These are phyloP conservation scores for Bolinopsis microptera DNA, from an alignment of 37 sponge, comb jelly and placozoan species.

Conservation along the genomic window DNA sequence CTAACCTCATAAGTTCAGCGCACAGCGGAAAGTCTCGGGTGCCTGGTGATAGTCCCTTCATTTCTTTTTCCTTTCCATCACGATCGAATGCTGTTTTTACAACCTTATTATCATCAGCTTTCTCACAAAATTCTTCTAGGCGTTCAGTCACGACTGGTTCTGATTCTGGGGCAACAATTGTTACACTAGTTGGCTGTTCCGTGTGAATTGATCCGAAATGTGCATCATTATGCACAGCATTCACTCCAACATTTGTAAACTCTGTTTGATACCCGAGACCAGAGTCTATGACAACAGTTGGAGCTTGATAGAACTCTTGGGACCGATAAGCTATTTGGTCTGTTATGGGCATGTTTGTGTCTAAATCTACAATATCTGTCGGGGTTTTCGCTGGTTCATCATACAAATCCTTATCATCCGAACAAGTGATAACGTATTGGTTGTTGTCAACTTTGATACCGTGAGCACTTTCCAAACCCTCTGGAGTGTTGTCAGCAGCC, in stretches of 20 bases:
- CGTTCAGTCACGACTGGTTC: too few species aligned
- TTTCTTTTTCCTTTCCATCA: too few species aligned
- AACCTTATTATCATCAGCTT: too few species aligned
- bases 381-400: constrained; percentile 2
- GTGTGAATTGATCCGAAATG: too few species aligned
- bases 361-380: not conserved
- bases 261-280: constrained; percentile 1
- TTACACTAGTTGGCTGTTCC: too few species aligned
- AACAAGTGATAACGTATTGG: too few species aligned
- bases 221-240: not conserved
- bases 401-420: not conserved
- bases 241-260: not conserved
- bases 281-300: not conserved
- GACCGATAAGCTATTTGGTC: not conserved
- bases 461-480: not conserved
- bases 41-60: too few species aligned
- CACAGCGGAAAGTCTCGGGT: too few species aligned
- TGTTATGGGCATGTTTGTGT: constrained; percentile 1
- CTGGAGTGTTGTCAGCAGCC: not conserved
- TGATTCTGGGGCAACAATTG: too few species aligned
- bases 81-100: too few species aligned
- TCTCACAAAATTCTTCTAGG: too few species aligned
- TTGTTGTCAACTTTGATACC: not conserved
- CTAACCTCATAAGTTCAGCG: too few species aligned
- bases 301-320: not conserved